Percentiles rank a stretch among this genome's conserved stretches.
Evolutionary conservation across 2,797 vertebrate species (phyloP).

Genomic region (Acanthornis magna): DNA sequence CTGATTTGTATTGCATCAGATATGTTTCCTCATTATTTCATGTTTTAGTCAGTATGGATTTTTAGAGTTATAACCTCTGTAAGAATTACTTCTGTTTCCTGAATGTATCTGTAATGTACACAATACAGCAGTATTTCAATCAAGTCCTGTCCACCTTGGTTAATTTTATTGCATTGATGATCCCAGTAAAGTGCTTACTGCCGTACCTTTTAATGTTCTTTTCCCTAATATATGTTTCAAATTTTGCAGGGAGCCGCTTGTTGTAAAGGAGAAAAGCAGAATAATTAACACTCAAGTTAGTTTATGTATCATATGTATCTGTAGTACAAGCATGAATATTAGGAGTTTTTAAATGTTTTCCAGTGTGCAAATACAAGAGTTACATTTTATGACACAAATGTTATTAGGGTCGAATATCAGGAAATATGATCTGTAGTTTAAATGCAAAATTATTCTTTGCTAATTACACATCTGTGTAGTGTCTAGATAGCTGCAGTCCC

Average conservation of each 20-base stretch:
- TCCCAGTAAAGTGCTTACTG: not conserved
- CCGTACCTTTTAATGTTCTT: not conserved
- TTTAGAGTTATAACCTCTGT: not conserved
- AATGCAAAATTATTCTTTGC: not conserved
- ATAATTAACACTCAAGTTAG: not conserved
- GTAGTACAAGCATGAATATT: not conserved
- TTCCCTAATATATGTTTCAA: not conserved
- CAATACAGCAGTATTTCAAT: not conserved
- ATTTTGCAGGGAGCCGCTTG: not conserved
- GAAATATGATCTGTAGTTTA: not conserved
- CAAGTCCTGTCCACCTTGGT: not conserved
- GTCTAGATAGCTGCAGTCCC: not conserved
- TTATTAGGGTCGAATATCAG: not conserved
- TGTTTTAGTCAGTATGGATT: not conserved
- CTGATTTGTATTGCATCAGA: not conserved
- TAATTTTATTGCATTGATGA: not conserved
- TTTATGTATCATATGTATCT: not conserved
- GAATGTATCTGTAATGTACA: not conserved
- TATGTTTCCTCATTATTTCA: not conserved
- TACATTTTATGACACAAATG: not conserved
- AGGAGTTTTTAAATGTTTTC: not conserved
- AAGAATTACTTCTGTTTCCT: not conserved
- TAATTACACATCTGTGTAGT: not conserved
- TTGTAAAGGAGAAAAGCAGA: not conserved
- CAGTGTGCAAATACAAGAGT: not conserved